Evolutionary conservation across 2,888 invertebrate genomes (phyloP), one percentile per base, ranked within the genome.

Genomic region (Drosophila neonasuta): DNA sequence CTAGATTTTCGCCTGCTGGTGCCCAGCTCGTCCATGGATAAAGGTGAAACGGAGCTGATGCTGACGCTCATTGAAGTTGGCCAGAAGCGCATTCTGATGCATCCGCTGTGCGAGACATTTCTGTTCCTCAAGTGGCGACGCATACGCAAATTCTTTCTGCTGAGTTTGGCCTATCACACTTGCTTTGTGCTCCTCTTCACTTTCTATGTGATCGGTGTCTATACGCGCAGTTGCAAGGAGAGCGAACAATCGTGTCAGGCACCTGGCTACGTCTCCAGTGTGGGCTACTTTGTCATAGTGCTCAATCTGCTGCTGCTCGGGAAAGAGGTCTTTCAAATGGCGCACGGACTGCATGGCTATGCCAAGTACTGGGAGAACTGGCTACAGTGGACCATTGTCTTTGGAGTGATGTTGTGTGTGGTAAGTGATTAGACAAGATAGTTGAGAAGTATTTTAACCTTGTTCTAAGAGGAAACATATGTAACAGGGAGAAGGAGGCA

Each of bases 81-180:
- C 1, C 95, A 95, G 74, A 94, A 94, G 80, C 94, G 95, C 56
- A 92, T 96, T 8, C 90, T 97, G 2, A 95, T 96, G 88, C 97
- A 97, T 90, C 96, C 97, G 0, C 92, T 97, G 0, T 96, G 95
- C 72, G 96, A 96, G 90, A 96, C 96, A 3, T 97, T 97, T 88
- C 92, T 97, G 0, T 95, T 95, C 81, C 90, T 97, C 17, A 97
- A 97, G 91, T 97, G 96, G 96, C 92, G 94, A 57, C 92, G 94
- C 77, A 96, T 97, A 74, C 92, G 96, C 54, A 95, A 96, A 88
- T 96, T 96, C 87, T 96, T 97, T 80, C 91, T 96, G 0, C 92
- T 96, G 79, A 96, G 95, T 84, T 92, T 96, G 32, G 92, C 95
- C 55, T 96, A 95, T 83, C 96, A 96, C 83, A 93, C 94, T 0